Base-by-base conservation (phyloP, 1,140 invertebrate species). In the Sinella curviseta region DNA sequence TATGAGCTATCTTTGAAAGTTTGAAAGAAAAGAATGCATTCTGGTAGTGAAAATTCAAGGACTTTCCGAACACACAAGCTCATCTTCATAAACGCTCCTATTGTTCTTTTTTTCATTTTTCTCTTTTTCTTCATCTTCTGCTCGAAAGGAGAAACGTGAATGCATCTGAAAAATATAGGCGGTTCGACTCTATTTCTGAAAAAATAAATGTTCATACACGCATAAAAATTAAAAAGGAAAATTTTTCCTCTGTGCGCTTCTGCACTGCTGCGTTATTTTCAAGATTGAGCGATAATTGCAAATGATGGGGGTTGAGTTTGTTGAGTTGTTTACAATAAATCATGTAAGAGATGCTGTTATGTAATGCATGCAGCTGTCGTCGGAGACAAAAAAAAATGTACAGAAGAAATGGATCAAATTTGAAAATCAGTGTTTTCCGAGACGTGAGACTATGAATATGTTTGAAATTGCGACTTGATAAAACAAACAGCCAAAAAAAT, bases 151-250 rank as follows among this genome's bases (percentile, higher is more conserved):
- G 8, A 60, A 60, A 14, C 55, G 55, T 60, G 39, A 48, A n/a
- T 48, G 39, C 4, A 8, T 4, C 4, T 48, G 39, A 48, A 60
- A 60, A 14, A 60, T 60, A 3, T 14, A 17, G 12, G 57, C 57
- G 57, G 39, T 8, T 48, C 39, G 39, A n/a, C 57, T 14, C 24
- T 8, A 14, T 60, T 60, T 48, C 20, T 60, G 28, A 17, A 33
- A 4, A 33, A 14, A 17, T 12, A 17, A 14, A 33, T 70, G 65
- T 8, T 70, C 65, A 24, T 3, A 70, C 65, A 70, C 24, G 65
- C 65, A 70, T 70, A 70, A 70, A 70, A 70, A 70, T 70, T 48
- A 48, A 48, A 48, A 48, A 48, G 20, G 20, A 48, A 48, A 48
- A 48, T 48, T 48, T 48, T 48, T 48, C 39, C n/a, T n/a, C n/a